Conservation (phyloP, 2,113 vertebrate species). For the Lampris incognitus region DNA sequence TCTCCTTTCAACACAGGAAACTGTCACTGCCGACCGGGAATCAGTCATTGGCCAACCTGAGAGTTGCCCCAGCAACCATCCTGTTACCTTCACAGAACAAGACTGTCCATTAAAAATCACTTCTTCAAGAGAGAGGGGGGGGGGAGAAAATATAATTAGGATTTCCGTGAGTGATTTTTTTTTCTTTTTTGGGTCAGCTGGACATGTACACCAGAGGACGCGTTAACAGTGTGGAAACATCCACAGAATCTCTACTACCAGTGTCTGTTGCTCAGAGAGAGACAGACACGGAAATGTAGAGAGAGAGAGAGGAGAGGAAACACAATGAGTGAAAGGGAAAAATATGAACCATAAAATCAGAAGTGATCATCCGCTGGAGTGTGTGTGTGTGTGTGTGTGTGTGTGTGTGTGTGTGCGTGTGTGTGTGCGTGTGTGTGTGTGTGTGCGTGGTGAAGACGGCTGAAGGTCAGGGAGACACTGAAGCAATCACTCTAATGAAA, state of each 20-base stretch:
- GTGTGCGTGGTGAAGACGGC: conserved; percentile 58
- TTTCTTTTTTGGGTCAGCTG: neutral
- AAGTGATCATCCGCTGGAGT: conserved; percentile 64
- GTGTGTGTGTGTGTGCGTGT: neutral
- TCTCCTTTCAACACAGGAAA: conserved; percentile 10
- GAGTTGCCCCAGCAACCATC: conserved; percentile 24
- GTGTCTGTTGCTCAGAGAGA: neutral
- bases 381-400: conserved; percentile 34
- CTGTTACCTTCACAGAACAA: conserved; percentile 8
- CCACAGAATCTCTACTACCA: neutral
- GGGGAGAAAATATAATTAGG: conserved; percentile 21
- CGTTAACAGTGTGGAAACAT: conserved; percentile 21
- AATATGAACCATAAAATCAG: conserved; percentile 65
- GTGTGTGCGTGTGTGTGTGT: conserved; percentile 16
- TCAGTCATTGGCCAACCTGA: conserved; percentile 6
- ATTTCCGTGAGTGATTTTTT: neutral
- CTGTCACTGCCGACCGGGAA: conserved; percentile 34
- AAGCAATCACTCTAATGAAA: conserved; percentile 86
- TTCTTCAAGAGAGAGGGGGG: conserved; percentile 16
- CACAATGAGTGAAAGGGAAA: conserved; percentile 57
- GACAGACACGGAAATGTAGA: neutral
- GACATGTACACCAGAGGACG: neutral
- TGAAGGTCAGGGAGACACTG: conserved; percentile 84
- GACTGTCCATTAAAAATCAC: conserved; percentile 36
- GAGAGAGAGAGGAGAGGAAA: conserved; percentile 18